Base-by-base conservation (phyloP, 2,888 invertebrate species). In the Meganola albula region DNA sequence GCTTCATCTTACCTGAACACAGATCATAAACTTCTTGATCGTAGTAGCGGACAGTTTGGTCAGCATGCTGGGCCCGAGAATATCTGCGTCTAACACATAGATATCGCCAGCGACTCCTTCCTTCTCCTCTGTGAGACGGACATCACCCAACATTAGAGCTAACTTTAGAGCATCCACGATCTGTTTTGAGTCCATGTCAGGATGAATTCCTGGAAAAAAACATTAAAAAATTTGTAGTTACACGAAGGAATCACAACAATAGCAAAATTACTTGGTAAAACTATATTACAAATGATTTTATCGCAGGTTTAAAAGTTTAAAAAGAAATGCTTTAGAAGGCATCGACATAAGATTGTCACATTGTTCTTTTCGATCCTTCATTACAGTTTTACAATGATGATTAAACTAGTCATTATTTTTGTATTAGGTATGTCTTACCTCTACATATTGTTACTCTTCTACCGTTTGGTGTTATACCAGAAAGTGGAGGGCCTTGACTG, bases 41-140 rank as follows among this genome's bases (percentile, higher is more conserved):
- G 91, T 76, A 2, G 91, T 78, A 2, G 95, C 94, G 0, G 94
- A 92, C 44, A 95, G 90, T 66, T 93, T 93, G 24, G 93, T 90
- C 63, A 95, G 91, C 63, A 94, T 90, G 9, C 90, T 87, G 2
- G 94, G 90, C 0, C 93, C 93, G 0, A 93, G 90, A 2, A 93
- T 90, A 10, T 88, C 87, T 0, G 93, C 94, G 57, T 95, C 94
- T 35, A 95, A 65, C 12, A 95, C 88, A 60, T 93, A 94, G 11
- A 95, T 90, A 55, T 95, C 95, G 0, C 95, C 95, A 2, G 93
- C 93, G 0, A 95, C 94, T 2, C 95, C 95, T 8, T 90, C 89
- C 32, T 80, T 84, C 62, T 94, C 94, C 50, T 94, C 94, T 8
- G 88, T 88, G 16, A 95, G 77, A 4, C 95, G 88, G 0, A 95